Evolutionary conservation across 1,140 invertebrate genomes (phyloP), one percentile per base, ranked within the genome.

Genomic region (Drosophila pseudoobscura): DNA sequence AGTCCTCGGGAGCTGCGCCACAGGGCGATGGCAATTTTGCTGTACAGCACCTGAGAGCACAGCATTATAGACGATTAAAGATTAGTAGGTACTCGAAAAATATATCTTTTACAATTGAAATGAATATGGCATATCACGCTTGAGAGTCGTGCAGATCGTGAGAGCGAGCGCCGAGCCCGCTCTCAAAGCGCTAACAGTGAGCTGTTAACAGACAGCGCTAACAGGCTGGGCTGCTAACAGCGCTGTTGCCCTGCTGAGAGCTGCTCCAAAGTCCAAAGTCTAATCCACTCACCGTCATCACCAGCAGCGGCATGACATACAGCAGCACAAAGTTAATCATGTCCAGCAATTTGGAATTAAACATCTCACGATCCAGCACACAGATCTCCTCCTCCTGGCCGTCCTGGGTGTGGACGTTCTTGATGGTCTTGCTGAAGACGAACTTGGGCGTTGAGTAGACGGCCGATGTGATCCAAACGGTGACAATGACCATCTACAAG

Each of bases 371-470:
- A 75, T 95, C 94, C 0, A 95, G 92, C 26, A 95, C 93, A 88
- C 96, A 96, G 35, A 96, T 95, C 6, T 95, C 95, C 85, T 96
- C 95, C 68, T 92, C 92, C 56, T 92, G 92, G 0, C 94, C 94
- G 15, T 93, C 92, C 58, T 92, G 91, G 20, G 87, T 91, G 66
- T 91, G 91, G 20, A 91, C 92, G 58, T 95, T 94, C 13, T 93
- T 94, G 47, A 96, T 94, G 0, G 95, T 95, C 76, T 94, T 94
- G 47, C 95, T 94, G 92, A 94, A 96, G 55, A 95, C 94, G 76
- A 96, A 95, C 76, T 95, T 95, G 0, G 96, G 96, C 3, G 94
- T 94, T 57, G 95, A 95, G 91, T 96, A 96, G 0, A 95, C 91
- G 0, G 95, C 95, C 64, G 95, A 95, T 3, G 95, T 93, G 31